Evolutionary conservation across 2,797 vertebrate genomes (phyloP).

Genomic region (Rhinella marina): DNA sequence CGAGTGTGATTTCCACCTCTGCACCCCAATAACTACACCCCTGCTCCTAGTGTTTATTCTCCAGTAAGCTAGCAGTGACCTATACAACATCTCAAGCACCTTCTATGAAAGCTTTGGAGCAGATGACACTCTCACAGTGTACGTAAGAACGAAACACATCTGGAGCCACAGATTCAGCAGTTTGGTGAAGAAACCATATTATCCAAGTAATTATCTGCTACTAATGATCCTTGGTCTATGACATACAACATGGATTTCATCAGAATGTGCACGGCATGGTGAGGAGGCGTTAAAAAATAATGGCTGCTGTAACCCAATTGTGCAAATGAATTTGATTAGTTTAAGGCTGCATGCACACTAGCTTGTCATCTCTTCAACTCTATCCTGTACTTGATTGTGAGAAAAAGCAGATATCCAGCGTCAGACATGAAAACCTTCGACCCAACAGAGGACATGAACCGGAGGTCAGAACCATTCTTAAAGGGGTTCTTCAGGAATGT

Average conservation of each 20-base stretch:
- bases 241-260: neutral
- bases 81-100: too few species aligned
- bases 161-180: neutral
- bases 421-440: neutral
- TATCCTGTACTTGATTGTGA: neutral
- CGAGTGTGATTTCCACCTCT: too few species aligned
- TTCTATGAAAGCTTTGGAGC: neutral
- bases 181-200: neutral
- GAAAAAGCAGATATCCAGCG: neutral
- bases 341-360: neutral
- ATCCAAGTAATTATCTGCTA: neutral
- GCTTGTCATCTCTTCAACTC: neutral
- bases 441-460: neutral
- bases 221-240: neutral
- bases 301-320: neutral
- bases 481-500: too few species aligned
- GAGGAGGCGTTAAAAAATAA: slow-evolving; percentile 9
- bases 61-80: neutral
- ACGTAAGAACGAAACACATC: neutral
- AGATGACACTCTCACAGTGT: neutral
- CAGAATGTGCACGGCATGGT: neutral
- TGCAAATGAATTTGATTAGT: neutral
- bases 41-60: neutral
- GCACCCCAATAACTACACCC: too few species aligned
- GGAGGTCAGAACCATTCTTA: too few species aligned